Conservation (phyloP, 2,888 invertebrate species). For the Cybosia mesomella region DNA sequence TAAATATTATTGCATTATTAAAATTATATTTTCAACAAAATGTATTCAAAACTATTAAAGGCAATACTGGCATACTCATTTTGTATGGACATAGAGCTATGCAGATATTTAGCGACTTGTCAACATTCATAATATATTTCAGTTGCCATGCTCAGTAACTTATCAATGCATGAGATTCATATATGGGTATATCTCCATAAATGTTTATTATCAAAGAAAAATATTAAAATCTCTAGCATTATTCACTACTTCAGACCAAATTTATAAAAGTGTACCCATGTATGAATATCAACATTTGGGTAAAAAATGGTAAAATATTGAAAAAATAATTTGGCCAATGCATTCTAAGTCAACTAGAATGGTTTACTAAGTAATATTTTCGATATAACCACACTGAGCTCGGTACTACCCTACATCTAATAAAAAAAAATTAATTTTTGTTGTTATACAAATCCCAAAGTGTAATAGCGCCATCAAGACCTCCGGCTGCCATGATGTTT, state of each 20-base stretch:
- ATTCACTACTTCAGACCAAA: slow-evolving; percentile 19
- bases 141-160: slow-evolving; percentile 23
- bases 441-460: slow-evolving; percentile 93
- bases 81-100: slow-evolving; percentile 23
- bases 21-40: slow-evolving; percentile 55
- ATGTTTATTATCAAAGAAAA: slow-evolving; percentile 19
- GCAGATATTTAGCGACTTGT: slow-evolving; percentile 43
- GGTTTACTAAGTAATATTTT: slow-evolving; percentile 36
- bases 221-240: background rate
- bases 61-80: slow-evolving; percentile 68
- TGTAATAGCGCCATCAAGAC: slow-evolving; percentile 91
- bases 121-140: slow-evolving; percentile 28
- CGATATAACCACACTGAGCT: slow-evolving; percentile 38
- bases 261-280: slow-evolving; percentile 43
- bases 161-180: slow-evolving; percentile 16
- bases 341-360: slow-evolving; percentile 45
- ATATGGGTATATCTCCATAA: slow-evolving; percentile 35
- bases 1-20: slow-evolving; percentile 59
- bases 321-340: slow-evolving; percentile 44
- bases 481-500: slow-evolving; percentile 92
- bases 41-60: slow-evolving; percentile 61
- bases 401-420: slow-evolving; percentile 48
- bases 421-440: slow-evolving; percentile 65
- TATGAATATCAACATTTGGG: slow-evolving; percentile 27
- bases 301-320: slow-evolving; percentile 31